Evolutionary conservation across 2,888 invertebrate genomes (phyloP), one percentile per base, ranked within the genome.

Genomic region (Trissolcus brochymenae): DNA sequence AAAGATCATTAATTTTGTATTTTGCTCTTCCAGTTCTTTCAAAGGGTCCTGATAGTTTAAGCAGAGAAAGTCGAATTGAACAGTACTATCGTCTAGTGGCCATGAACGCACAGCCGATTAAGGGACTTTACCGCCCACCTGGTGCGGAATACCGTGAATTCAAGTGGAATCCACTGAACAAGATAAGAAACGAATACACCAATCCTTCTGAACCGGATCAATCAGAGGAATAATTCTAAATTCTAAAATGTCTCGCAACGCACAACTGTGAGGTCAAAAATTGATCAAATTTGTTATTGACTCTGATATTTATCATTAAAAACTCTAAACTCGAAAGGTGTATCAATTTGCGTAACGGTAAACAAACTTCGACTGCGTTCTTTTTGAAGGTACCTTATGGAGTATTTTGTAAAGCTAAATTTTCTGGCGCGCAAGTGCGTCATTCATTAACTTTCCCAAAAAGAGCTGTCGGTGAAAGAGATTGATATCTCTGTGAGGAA

Each of bases 31-130:
- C 19, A 57, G 57, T 57, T 19, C 4, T 43, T 1, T n/a, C 41
- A 41, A 19, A 77, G 53, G 81, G 62, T n/a, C 84, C 83, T 13
- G n/a, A n/a, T 11, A 78, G 79, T n/a, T 81, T 82, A 43, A 75
- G 71, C 9, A 60, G 67, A 29, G 81, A 83, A 55, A 40, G 29
- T 6, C 76, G 83, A 59, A 81, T 81, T 9, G 79, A 75, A 0
- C 81, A 82, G 62, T 84, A 83, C 68, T 81, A 82, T 67, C 79
- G 81, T 14, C 66, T 56, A 62, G 79, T 81, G 50, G 81, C 71
- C 0, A 71, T 81, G 14, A 84, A 83, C 67, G 66, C 70, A 19
- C 64, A 67, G 6, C 83, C 83, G 7, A 60, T 84, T 43, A 1
- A 1, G 0, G 79, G 80, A 6, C 65, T 71, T 35, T 78, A 73